These are phyloP conservation scores for Drosophila arawakana DNA, from an alignment of 1,140 invertebrate genomes.

Conservation along the genomic window DNA sequence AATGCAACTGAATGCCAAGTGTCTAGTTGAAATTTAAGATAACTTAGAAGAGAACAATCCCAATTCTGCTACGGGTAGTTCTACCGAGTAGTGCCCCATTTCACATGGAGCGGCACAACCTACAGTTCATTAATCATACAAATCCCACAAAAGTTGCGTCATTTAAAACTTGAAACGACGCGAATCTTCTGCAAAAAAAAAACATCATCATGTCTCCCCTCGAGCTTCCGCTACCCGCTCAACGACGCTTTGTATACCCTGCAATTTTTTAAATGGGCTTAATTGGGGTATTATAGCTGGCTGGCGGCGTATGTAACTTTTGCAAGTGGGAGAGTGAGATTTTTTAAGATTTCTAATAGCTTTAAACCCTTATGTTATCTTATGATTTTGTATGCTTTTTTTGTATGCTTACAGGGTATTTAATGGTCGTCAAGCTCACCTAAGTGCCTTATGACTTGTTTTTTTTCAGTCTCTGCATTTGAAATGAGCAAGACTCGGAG, in stretches of 20 bases:
- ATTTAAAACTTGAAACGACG: constrained; percentile 8
- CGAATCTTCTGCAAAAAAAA: background rate
- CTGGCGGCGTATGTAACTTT: no score
- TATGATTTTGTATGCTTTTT: no score
- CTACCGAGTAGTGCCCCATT: background rate
- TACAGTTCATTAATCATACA: constrained; percentile 15
- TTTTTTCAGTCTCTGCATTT: background rate
- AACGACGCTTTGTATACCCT: background rate
- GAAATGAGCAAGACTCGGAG: constrained; percentile 2
- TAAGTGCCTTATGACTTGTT: background rate
- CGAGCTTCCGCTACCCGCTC: background rate
- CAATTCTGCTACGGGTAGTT: background rate
- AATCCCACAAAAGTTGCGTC: constrained; percentile 12
- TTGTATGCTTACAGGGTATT: background rate
- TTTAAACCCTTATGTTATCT: no score
- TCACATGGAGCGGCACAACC: background rate
- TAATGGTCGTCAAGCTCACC: background rate
- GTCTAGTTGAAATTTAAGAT: constrained; percentile 2
- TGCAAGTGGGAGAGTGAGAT: no score
- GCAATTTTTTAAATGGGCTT: background rate
- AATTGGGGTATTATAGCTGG: background rate
- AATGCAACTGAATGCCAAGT: constrained; percentile 11
- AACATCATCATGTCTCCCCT: background rate
- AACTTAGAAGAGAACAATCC: background rate
- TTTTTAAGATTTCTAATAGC: no score